Evolutionary conservation across 2,888 invertebrate genomes (phyloP).

Genomic region (Muscina levida): DNA sequence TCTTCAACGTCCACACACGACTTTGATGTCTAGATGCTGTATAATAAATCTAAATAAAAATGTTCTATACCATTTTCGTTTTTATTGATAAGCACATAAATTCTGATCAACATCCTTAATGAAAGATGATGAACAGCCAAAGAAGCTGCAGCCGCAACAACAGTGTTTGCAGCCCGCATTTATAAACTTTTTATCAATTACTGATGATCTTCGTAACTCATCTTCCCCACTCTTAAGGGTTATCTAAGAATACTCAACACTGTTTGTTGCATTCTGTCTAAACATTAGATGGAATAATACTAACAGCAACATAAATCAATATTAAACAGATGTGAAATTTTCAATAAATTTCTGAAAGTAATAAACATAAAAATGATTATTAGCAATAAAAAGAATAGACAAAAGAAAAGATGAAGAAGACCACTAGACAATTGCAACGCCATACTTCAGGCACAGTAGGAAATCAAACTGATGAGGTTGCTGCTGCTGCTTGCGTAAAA

Average conservation of each 20-base stretch:
- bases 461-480: constrained; percentile 3
- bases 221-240: background rate
- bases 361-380: constrained; percentile 30
- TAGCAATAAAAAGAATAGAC: background rate
- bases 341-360: constrained; percentile 21
- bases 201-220: background rate
- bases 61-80: background rate
- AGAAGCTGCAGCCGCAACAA: background rate
- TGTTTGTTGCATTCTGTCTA: background rate
- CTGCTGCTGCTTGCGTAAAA: background rate
- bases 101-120: constrained; percentile 20
- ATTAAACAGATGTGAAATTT: constrained; percentile 45
- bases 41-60: constrained; percentile 26
- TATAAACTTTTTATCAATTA: background rate
- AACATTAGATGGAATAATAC: constrained; percentile 1
- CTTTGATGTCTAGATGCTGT: no score
- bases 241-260: background rate
- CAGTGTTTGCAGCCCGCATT: constrained; percentile 18
- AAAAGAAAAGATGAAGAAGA: background rate
- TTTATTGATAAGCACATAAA: constrained; percentile 17
- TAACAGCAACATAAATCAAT: constrained; percentile 39
- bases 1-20: no score
- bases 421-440: background rate
- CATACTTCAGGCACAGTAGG: constrained; percentile 29
- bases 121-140: constrained; percentile 3